Evolutionary conservation across 2,113 vertebrate genomes (phyloP), one percentile per base, ranked within the genome.

Genomic region (Syrrhaptes paradoxus): DNA sequence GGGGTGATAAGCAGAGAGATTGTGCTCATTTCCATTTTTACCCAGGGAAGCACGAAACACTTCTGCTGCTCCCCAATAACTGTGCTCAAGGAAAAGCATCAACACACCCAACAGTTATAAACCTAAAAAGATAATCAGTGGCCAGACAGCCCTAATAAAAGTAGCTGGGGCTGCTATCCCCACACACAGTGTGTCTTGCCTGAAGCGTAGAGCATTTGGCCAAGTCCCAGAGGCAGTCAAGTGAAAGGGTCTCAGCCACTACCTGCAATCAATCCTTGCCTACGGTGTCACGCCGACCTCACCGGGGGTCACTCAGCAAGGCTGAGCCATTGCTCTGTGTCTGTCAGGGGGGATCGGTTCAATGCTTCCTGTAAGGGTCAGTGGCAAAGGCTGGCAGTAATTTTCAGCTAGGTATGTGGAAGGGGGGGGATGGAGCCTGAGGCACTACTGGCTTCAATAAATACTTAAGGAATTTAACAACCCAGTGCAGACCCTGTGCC

Each of bases 221-320:
- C 72, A 17, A 7, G 21, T 95, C 97, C 93, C 96, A 82, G 94
- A 93, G 95, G 96, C 85, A 86, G 95, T 46, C 71, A 51, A 75
- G 85, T 65, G 88, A 51, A 91, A 95, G 95, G 87, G 77, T 90
- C 93, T 96, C 97, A 97, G 96, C 97, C 97, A 90, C 86, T 97
- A 85, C 95, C 96, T 96, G 95, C 96, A 94, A 97, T 98, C 97
- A 96, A 95, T 97, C 97, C 95, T 92, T 29, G 95, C 95, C 95
- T 91, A 13, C 77, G 36, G 93, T 92, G 97, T 87, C 95, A 89
- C 65, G 49, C 57, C 11, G 38, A 52, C 54, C 96, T 91, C 94
- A 14, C 4, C 4, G 6, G 51, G 85, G 97, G 96, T 97, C 97
- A 96, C 18, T 85, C 54, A 3, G 90, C 89, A 43, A 57, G 97